A percentile compares a stretch with the other conserved stretches of the same genome.
phyloP scores from a whole-genome alignment of 2,888 invertebrate species.

The Volucella bombylans region DNA sequence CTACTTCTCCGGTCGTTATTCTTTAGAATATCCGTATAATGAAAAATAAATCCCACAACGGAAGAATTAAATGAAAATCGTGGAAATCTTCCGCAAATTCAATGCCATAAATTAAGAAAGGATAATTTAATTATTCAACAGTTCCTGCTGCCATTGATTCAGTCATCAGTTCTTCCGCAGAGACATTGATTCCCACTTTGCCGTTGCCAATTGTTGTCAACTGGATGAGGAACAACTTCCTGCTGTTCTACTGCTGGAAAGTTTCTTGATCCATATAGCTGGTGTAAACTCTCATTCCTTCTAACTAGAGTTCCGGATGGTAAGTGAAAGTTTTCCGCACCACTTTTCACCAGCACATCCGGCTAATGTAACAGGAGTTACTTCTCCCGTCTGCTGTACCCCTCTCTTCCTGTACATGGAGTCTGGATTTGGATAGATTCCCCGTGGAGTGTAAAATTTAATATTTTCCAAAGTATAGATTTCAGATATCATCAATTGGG shows the following conservation, averaged over 20 bases:
- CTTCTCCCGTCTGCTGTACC: neutral
- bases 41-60: too few species aligned
- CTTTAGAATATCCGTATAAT: too few species aligned
- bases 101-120: slow-evolving; percentile 65
- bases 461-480: slow-evolving; percentile 66
- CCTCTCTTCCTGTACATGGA: neutral
- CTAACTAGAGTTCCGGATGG: slow-evolving; percentile 6
- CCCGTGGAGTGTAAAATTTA: slow-evolving; percentile 54
- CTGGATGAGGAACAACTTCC: slow-evolving; percentile 53
- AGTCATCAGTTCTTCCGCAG: slow-evolving; percentile 56
- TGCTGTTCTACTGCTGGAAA: slow-evolving; percentile 40
- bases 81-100: slow-evolving; percentile 44
- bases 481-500: slow-evolving; percentile 63
- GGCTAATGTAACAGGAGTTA: slow-evolving; percentile 60
- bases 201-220: neutral
- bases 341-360: slow-evolving; percentile 66
- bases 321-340: slow-evolving; percentile 64
- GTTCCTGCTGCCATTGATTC: slow-evolving; percentile 59
- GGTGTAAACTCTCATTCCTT: slow-evolving; percentile 14
- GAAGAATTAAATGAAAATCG: slow-evolving; percentile 34
- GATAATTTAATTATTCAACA: slow-evolving; percentile 68
- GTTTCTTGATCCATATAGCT: slow-evolving; percentile 46
- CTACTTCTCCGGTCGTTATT: too few species aligned
- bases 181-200: slow-evolving; percentile 72
- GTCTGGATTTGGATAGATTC: slow-evolving; percentile 14